Percentiles rank a stretch among this genome's conserved stretches.
These are phyloP conservation scores for Sturmia bella DNA, from an alignment of 2,888 invertebrate genomes.

Conservation along the genomic window DNA sequence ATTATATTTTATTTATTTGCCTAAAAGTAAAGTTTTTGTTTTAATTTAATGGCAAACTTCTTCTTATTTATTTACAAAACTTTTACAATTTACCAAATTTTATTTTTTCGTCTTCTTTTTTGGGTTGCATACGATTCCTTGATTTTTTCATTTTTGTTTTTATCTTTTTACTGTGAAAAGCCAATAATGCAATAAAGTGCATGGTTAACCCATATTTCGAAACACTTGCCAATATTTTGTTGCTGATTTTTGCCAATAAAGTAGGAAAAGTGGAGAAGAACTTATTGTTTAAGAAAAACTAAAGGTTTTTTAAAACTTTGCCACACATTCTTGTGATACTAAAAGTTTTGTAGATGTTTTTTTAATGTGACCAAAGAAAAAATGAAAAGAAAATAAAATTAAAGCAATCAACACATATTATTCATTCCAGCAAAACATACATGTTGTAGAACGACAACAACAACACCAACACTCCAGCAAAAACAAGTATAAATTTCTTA, in stretches of 20 bases:
- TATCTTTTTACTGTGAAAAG: constrained; percentile 25
- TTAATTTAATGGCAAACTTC: constrained; percentile 37
- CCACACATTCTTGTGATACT: constrained; percentile 8
- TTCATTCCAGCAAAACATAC: not conserved
- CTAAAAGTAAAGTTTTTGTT: constrained; percentile 49
- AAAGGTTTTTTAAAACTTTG: constrained; percentile 45
- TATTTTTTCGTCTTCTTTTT: constrained; percentile 18
- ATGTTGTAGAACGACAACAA: constrained; percentile 12
- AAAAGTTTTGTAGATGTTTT: constrained; percentile 2
- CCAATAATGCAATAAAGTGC: constrained; percentile 58
- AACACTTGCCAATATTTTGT: constrained; percentile 43
- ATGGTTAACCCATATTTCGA: constrained; percentile 60
- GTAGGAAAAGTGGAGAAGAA: constrained; percentile 20
- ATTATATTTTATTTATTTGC: constrained; percentile 31
- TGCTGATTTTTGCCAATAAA: constrained; percentile 46
- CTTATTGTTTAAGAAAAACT: constrained; percentile 36
- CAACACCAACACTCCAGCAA: constrained; percentile 15
- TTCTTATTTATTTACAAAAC: constrained; percentile 62
- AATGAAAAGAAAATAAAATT: constrained; percentile 24
- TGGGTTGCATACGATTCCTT: not conserved
- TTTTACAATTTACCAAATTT: constrained; percentile 56
- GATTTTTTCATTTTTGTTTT: constrained; percentile 21
- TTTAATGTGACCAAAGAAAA: constrained; percentile 10
- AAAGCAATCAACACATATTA: constrained; percentile 17
- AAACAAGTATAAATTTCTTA: constrained; percentile 56